These are phyloP conservation scores for Lycaon pictus DNA, from an alignment of 2,113 vertebrate species.

Conservation along the genomic window DNA sequence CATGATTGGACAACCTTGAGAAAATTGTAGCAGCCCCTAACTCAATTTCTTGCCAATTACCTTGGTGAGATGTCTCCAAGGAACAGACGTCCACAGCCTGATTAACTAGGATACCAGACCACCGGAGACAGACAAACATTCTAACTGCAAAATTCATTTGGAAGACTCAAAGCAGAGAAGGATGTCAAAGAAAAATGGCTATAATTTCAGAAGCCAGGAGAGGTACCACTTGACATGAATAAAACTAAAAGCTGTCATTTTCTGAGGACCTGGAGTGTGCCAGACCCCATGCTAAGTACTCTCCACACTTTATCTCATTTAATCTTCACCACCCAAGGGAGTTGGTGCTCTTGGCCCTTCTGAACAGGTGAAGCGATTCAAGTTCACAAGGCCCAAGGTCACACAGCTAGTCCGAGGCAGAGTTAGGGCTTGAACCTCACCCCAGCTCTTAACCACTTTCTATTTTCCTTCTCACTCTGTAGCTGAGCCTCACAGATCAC, in stretches of 20 bases:
- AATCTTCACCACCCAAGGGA: not conserved
- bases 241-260: not conserved
- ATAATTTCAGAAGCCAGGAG: slow-evolving; percentile 13
- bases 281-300: not conserved
- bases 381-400: not conserved
- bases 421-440: not conserved
- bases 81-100: slow-evolving; percentile 29
- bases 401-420: not conserved
- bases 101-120: slow-evolving; percentile 54
- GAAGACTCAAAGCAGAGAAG: not conserved
- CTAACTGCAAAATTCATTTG: slow-evolving; percentile 38
- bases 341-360: not conserved
- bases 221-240: not conserved
- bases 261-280: not conserved
- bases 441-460: not conserved
- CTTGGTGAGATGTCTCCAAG: slow-evolving; percentile 42
- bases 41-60: slow-evolving; percentile 75
- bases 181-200: not conserved
- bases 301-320: not conserved
- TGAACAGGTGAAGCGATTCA: not conserved
- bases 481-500: not conserved
- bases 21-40: slow-evolving; percentile 67
- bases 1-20: slow-evolving; percentile 20
- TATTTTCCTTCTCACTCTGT: not conserved
- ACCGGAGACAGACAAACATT: slow-evolving; percentile 44